Evolutionary conservation across 2,888 invertebrate species (phyloP), one percentile per base, ranked within the genome.

Genomic region (Julus scandinavius): DNA sequence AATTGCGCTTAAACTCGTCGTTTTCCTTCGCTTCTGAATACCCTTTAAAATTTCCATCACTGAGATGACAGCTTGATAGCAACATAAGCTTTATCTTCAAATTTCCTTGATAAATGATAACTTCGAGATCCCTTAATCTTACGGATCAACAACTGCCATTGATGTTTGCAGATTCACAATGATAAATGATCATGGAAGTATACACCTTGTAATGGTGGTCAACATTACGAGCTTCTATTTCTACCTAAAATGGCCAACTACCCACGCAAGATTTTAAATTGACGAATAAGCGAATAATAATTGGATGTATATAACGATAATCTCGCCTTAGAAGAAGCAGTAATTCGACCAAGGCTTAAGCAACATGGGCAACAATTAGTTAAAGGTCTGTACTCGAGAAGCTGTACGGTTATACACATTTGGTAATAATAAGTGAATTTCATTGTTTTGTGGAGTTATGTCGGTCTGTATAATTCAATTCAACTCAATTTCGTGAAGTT

Each of bases 21-120:
- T 29, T 80, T 80, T 80, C 80, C 15, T 38, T 38, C 15, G 80
- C 80, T 80, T 13, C 80, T 38, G 9, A 80, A 80, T 80, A 80
- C 80, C 80, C 38, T 80, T 80, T 80, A 80, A 80, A 80, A 80
- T 80, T 80, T 80, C 38, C 80, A 80, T 80, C 80, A 80, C 38
- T 38, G 80, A 80, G 80, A 80, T 80, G 80, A 80, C 80, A 80
- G 80, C 38, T 80, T 80, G 80, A 80, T 80, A 80, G 80, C 80
- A 38, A 9, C 80, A 80, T 80, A 80, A 80, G 80, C 80, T 80
- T 80, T 80, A 80, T 80, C 80, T 80, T 80, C 80, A 80, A 80
- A 80, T 80, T 80, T 80, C 80, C 80, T 80, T 80, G 80, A 80
- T 80, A 80, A 80, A 80, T 80, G 80, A 80, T 80, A 80, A 80